Percentiles rank a stretch among this genome's conserved stretches.
These are phyloP conservation scores for Colostygia pectinataria DNA, from an alignment of 2,888 invertebrate genomes.

Conservation along the genomic window DNA sequence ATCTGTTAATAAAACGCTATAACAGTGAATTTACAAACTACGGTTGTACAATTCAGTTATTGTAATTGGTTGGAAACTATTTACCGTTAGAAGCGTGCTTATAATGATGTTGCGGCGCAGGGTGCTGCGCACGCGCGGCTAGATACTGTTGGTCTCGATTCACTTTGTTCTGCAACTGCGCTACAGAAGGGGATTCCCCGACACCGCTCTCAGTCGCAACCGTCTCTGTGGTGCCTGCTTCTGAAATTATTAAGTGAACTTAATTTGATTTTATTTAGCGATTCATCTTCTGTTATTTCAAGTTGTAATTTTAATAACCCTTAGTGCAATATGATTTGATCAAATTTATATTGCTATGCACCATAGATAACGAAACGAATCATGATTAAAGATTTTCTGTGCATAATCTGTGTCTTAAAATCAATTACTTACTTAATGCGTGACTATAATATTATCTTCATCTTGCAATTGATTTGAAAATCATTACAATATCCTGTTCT, in stretches of 20 bases:
- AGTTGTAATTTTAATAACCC: neutral
- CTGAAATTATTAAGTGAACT: constrained; percentile 42
- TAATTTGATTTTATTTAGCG: constrained; percentile 20
- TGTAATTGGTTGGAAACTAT: neutral
- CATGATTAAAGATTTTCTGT: too few relatives aligned
- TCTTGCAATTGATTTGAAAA: too few relatives aligned
- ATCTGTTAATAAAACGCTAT: too few relatives aligned
- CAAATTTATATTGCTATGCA: too few relatives aligned
- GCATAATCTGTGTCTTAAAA: too few relatives aligned
- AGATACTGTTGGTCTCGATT: constrained; percentile 90
- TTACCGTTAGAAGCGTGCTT: constrained; percentile 76
- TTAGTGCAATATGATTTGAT: too few relatives aligned
- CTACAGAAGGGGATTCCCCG: constrained; percentile 90
- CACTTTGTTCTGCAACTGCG: constrained; percentile 91
- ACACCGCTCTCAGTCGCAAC: constrained; percentile 75
- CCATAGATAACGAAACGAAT: too few relatives aligned
- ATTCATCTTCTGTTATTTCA: constrained; percentile 2
- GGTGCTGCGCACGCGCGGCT: constrained; percentile 85
- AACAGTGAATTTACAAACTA: too few relatives aligned
- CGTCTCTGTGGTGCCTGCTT: constrained; percentile 70
- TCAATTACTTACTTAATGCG: too few relatives aligned
- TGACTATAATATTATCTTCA: too few relatives aligned
- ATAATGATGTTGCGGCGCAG: constrained; percentile 81
- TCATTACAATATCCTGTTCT: too few relatives aligned
- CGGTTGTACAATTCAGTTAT: too few relatives aligned